Evolutionary conservation across 2,888 invertebrate species (phyloP), one percentile per base, ranked within the genome.

Genomic region (Mesorhabditis belari): DNA sequence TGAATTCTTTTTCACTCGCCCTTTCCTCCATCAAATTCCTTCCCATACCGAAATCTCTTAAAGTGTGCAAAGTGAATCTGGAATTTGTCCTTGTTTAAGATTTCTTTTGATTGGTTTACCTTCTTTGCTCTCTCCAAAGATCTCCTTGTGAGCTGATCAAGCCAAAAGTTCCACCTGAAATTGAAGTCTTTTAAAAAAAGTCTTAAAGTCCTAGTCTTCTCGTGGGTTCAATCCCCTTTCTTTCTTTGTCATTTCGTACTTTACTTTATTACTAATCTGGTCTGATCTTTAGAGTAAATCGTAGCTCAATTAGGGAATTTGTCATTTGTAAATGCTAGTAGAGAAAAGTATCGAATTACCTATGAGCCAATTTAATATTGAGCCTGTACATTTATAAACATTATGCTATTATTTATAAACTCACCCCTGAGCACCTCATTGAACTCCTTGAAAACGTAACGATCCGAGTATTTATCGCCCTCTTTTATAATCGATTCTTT

Each of bases 401-500:
- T 6, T 17, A 12, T 35, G 17, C 6, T 12, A 12, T 17, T 6
- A 35, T 6, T 35, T 17, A 35, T 17, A 35, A 26, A 53, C 55
- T 6, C 19, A 58, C 58, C 58, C 49, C 28, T 50, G 49, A 49
- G 55, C 17, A 60, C 54, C 21, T 28, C 52, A 25, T 28, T 57
- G 51, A 55, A 60, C 54, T 19, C 57, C 17, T 23, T 64, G 60
- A 54, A 65, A 57, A 24, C 28, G 35, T 56, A 63, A 55, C 66
- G 63, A 29, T 61, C 67, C 1, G 61, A 59, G 26, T 64, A 70
- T 3, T 60, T 63, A 50, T 70, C 67, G 1, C 67, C 70, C 50
- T 70, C 70, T 28, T 60, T 64, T 5, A 67, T 61, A 54, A 70
- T 67, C 0, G 70, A 65, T 24, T 64, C 67, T 49, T 67, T 64